Base-by-base conservation (phyloP, 1,140 invertebrate species). In the Drosophila equinoxialis region DNA sequence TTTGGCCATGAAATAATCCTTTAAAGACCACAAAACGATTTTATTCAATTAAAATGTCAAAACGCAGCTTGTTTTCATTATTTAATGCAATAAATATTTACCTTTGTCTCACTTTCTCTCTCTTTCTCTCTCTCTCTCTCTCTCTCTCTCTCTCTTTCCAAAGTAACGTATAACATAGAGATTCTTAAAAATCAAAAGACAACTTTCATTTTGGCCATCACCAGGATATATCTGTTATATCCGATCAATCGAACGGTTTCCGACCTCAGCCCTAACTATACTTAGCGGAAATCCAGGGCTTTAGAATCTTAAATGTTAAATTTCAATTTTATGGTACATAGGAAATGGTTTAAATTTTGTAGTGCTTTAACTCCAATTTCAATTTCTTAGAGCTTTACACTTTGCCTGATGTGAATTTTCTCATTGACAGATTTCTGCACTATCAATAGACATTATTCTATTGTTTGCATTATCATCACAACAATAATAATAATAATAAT, bases 1-100 rank as follows among this genome's bases (percentile, higher is more conserved):
- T 59, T 59, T 85, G 82, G 82, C 79, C 83, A 87, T 87, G 83
- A 87, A 85, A 85, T 85, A 86, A 85, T 85, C 82, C 82, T 85
- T 85, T 87, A 85, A 85, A 87, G 77, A 89, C 84, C 83, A 89
- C 83, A 87, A 89, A 87, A 87, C 84, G 83, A 84, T 87, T 87
- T 85, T 89, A 87, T 87, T 87, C 83, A 87, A 87, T 87, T 87
- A 87, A 87, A 87, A 89, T 87, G 83, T 87, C 83, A 87, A 87
- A 89, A 87, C 83, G 75, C 64, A 87, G 82, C 86, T 85, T 86
- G 82, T 82, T 85, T 85, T 85, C 79, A 51, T 85, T 85, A 85
- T 85, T 85, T 85, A 85, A 85, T 87, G 82, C 75, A 82, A 87
- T 79, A 85, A 86, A 86, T 86, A 85, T 85, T 85, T 85, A 86